Base-by-base conservation (phyloP, 2,797 vertebrate genomes). In the Sebastes cheni region DNA sequence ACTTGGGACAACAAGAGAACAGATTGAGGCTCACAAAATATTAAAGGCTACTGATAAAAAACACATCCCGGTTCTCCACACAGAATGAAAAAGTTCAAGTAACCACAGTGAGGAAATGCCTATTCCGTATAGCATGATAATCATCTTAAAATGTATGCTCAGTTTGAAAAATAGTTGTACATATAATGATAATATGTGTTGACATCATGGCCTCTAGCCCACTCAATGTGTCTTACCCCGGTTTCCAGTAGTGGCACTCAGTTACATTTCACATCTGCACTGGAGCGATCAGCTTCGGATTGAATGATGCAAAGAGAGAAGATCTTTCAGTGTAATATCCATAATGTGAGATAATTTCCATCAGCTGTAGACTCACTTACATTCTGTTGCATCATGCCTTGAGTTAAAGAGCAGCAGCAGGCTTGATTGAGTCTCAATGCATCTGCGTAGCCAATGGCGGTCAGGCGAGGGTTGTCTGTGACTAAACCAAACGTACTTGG, bases 311-410 rank as follows among this genome's bases (percentile, higher is more conserved):
- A 87, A 81, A 75, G 66, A 16, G 14, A 64, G 10, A 67, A 27
- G 25, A 6, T 22, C 23, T 81, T 79, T 77, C 52, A 68, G 34
- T 7, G 39, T 2, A 11, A 75, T 36, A 61, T 74, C 32, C 69
- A 66, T 86, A 56, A 77, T 67, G 55, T 20, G 50, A 22, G 32
- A 73, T 75, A 1, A 71, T 88, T 82, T 82, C 27, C 80, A 73
- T 8, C 76, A 87, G 79, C 32, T 81, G 80, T 50, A 8, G 52
- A 30, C 71, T 79, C 14, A n/a, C 64, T 83, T 85, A 75, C 75
- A 75, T 42, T 67, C 58, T 16, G 62, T 92, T 88, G 46, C 84
- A 86, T 89, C 83, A 83, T 61, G 36, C 42, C 12, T 27, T 32
- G 55, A 70, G 64, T n/a, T 80, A 83, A 82, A 82, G 60, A 60